These are phyloP conservation scores for Caenorhabditis remanei DNA, from an alignment of 1,140 invertebrate species.

Conservation along the genomic window DNA sequence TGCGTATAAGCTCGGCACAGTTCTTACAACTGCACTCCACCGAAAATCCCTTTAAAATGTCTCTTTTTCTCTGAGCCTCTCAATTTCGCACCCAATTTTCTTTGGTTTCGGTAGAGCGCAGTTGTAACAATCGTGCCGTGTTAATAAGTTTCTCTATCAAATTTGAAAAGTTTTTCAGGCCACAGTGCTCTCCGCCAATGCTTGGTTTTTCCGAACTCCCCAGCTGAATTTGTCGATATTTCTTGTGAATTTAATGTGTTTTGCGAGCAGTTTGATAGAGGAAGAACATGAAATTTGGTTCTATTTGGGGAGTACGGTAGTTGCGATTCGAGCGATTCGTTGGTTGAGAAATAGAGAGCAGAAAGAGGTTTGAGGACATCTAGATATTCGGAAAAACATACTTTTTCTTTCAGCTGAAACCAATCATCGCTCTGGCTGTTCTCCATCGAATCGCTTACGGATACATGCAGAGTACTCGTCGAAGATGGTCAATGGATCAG, in stretches of 20 bases:
- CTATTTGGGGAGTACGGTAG: slow-evolving; percentile 18
- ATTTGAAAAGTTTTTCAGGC: slow-evolving; percentile 9
- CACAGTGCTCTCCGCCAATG: not conserved
- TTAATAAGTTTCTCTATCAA: not conserved
- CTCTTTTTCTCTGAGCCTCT: too few relatives aligned
- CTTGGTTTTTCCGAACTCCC: not conserved
- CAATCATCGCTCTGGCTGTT: not conserved
- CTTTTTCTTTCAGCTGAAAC: not conserved
- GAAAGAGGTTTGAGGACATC: not conserved
- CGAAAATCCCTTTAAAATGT: too few relatives aligned
- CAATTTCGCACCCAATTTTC: too few relatives aligned
- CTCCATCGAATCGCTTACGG: not conserved
- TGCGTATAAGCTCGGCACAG: too few relatives aligned
- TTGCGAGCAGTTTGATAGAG: slow-evolving; percentile 73
- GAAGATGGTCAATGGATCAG: slow-evolving; percentile 15
- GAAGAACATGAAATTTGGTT: slow-evolving; percentile 75
- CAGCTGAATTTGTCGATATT: not conserved
- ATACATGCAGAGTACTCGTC: slow-evolving; percentile 24
- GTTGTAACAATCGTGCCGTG: too few relatives aligned
- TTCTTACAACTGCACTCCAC: too few relatives aligned
- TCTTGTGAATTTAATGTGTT: slow-evolving; percentile 56
- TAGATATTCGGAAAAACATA: not conserved
- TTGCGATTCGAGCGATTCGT: not conserved
- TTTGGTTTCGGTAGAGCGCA: too few relatives aligned
- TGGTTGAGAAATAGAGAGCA: not conserved